A percentile compares a stretch with the other conserved stretches of the same genome.
phyloP scores from a whole-genome alignment of 2,113 vertebrate species.

The Prionailurus viverrinus region DNA sequence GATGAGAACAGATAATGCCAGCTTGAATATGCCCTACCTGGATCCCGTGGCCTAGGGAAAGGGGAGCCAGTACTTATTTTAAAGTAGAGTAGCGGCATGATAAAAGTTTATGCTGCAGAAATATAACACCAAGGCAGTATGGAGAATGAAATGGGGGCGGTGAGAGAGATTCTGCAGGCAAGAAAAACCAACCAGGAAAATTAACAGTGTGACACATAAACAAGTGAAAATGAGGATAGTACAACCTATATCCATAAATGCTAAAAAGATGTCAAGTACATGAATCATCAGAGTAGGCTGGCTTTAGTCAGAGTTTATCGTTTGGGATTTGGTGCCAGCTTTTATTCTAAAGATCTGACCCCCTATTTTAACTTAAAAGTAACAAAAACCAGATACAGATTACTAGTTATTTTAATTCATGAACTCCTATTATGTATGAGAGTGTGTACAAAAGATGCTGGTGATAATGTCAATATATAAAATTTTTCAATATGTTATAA shows the following conservation, averaged over 20 bases:
- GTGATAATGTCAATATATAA: neutral
- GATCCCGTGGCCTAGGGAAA: neutral
- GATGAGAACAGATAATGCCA: neutral
- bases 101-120: neutral
- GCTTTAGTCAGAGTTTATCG: neutral
- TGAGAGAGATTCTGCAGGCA: neutral
- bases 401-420: neutral
- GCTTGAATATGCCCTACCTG: neutral
- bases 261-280: neutral
- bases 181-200: conserved; percentile 28
- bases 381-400: conserved; percentile 12
- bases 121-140: neutral
- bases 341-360: neutral
- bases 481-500: neutral
- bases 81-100: neutral
- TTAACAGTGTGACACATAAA: neutral
- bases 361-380: conserved; percentile 3
- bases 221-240: conserved; percentile 36
- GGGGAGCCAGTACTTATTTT: neutral
- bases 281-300: conserved; percentile 45
- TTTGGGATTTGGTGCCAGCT: conserved; percentile 3
- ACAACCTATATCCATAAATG: neutral
- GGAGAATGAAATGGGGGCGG: neutral
- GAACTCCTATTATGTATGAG: neutral
- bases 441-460: neutral